Evolutionary conservation across 2,113 vertebrate species (phyloP).

Genomic region (Nannobrachium achirus): DNA sequence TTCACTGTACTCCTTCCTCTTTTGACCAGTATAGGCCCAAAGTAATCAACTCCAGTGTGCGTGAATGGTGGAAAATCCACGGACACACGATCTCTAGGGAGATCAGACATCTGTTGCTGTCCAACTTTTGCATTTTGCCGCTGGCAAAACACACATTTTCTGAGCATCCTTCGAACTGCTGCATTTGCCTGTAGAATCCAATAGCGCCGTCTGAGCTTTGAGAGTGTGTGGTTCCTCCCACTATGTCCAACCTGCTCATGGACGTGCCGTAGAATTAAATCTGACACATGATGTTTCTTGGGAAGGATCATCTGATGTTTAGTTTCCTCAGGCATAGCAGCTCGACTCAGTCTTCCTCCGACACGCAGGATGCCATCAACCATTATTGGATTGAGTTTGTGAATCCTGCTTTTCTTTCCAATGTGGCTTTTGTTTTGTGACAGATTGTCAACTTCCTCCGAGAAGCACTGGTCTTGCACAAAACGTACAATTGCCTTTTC

Average conservation of each 20-base stretch:
- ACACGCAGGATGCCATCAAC: not conserved
- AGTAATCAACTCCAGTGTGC: no score
- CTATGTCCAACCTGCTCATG: not conserved
- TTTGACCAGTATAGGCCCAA: no score
- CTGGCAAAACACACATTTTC: not conserved
- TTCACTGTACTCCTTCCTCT: no score
- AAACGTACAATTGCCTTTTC: not conserved
- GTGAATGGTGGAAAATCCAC: no score
- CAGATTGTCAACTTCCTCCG: not conserved
- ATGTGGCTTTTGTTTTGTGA: not conserved
- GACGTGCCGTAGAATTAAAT: not conserved
- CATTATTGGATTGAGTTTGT: not conserved
- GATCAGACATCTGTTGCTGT: no score
- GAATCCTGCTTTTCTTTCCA: not conserved
- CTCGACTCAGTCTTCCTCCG: not conserved
- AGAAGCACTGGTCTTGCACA: not conserved
- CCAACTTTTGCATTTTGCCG: no score
- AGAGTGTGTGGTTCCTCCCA: not conserved
- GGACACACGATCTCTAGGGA: no score
- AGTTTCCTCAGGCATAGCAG: not conserved
- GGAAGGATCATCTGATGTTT: not conserved
- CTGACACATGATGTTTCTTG: not conserved
- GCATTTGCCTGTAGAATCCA: not conserved
- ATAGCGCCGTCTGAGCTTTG: not conserved
- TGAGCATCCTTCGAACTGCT: not conserved